Evolutionary conservation across 2,888 invertebrate species (phyloP), one percentile per base, ranked within the genome.

Genomic region (Callosobruchus maculatus): DNA sequence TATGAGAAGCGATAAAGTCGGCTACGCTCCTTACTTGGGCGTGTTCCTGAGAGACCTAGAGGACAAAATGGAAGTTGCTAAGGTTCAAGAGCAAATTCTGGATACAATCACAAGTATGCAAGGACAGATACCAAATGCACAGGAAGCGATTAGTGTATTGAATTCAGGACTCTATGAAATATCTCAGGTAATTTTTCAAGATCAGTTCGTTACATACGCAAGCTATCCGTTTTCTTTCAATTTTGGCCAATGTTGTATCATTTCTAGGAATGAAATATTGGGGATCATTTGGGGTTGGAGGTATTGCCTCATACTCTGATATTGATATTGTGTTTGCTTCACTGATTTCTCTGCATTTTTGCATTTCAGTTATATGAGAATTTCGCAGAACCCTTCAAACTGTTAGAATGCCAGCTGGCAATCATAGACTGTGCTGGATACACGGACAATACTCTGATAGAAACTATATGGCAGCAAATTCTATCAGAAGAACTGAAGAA

Each of bases 371-470:
- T 98, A 49, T 98, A 97, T 85, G 94, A 95, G 85, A 94, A 97
- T 78, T 98, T 95, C 88, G 97, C 97, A 0, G 96, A 97, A 82
- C 94, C 94, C 2, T 95, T 95, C 86, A 92, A 94, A 80, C 89
- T 98, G 68, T 94, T 96, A 92, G 97, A 98, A 87, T 95, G 97
- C 86, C 97, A 98, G 87, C 89, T 99, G 74, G 96, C 97, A 5
- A 97, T 99, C 78, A 93, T 99, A 70, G 95, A 97, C 82, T 97
- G 97, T 85, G 97, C 98, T 5, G 96, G 97, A 20, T 95, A 97
- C 87, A 94, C 94, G 81, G 98, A 99, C 85, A 79, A 78, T 72
- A 89, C 94, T 75, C 88, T 98, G 13, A 94, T 99, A 70, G 96
- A 97, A 87, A 93, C 93, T 74, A 94, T 98, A 72, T 98, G 98